Evolutionary conservation across 2,113 vertebrate species (phyloP).

Genomic region (Stigmatopora argus): DNA sequence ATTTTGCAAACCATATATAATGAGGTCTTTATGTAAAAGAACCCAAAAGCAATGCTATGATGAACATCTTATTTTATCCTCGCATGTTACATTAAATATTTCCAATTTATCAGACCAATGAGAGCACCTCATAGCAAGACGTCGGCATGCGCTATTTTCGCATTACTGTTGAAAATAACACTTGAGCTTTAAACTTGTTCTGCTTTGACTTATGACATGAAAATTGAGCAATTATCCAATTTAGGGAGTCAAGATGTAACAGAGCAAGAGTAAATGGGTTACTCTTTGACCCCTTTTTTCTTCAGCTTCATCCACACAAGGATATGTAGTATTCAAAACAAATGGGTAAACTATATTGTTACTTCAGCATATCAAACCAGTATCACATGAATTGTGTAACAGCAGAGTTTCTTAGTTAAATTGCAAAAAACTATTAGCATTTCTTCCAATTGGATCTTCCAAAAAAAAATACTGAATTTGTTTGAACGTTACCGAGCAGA

Average conservation of each 20-base stretch:
- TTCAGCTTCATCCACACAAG: background rate
- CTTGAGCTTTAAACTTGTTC: background rate
- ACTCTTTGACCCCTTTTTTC: background rate
- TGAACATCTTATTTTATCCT: conserved; percentile 23
- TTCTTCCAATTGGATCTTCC: background rate
- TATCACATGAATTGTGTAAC: too few species aligned
- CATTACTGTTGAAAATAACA: background rate
- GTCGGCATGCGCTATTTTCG: background rate
- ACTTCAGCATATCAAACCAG: background rate
- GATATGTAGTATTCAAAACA: background rate
- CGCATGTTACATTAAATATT: conserved; percentile 21
- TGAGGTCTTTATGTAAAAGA: conserved; percentile 52
- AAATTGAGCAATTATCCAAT: background rate
- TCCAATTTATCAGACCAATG: background rate
- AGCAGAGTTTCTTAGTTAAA: background rate
- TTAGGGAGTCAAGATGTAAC: background rate
- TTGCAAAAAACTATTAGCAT: background rate
- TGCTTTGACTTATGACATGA: background rate
- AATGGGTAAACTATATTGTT: background rate
- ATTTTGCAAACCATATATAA: conserved; percentile 26
- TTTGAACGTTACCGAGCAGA: background rate
- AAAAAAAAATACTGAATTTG: background rate
- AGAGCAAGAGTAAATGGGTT: background rate
- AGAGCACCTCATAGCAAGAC: background rate
- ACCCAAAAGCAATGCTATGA: conserved; percentile 8